A percentile compares a stretch with the other conserved stretches of the same genome.
Conservation (phyloP, 1,140 invertebrate species). For the Drosophila prosaltans region DNA sequence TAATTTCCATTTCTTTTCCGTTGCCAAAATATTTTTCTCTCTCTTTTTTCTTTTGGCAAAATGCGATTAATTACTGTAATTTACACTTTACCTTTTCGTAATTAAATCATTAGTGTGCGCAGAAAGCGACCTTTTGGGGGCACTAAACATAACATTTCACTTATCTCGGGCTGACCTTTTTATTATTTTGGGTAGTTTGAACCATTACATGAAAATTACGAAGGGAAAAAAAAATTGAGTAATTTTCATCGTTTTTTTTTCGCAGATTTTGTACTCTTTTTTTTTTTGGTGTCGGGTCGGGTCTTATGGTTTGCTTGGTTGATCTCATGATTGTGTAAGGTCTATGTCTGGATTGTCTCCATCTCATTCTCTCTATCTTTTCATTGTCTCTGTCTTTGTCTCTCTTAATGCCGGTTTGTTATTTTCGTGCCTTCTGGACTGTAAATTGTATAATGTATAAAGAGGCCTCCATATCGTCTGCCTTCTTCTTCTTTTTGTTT, state of each 20-base stretch:
- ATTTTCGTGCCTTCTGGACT: slow-evolving; percentile 73
- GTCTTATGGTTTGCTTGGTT: slow-evolving; percentile 59
- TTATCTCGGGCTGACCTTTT: slow-evolving; percentile 51
- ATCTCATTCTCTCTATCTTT: background rate
- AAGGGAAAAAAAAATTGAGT: slow-evolving; percentile 54
- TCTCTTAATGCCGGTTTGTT: slow-evolving; percentile 24
- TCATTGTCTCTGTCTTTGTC: slow-evolving; percentile 5
- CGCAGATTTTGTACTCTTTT: slow-evolving; percentile 25
- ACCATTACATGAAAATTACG: slow-evolving; percentile 45
- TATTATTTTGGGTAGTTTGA: slow-evolving; percentile 20
- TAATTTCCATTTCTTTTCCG: slow-evolving; percentile 21
- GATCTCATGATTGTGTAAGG: slow-evolving; percentile 69
- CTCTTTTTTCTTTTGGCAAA: slow-evolving; percentile 9
- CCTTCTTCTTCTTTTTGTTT: slow-evolving; percentile 26
- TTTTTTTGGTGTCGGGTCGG: slow-evolving; percentile 55
- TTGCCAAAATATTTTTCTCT: slow-evolving; percentile 8
- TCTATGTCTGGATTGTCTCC: slow-evolving; percentile 47
- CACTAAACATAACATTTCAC: slow-evolving; percentile 61
- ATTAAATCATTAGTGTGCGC: slow-evolving; percentile 72
- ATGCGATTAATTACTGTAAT: background rate
- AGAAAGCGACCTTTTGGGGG: slow-evolving; percentile 68
- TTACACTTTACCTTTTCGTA: slow-evolving; percentile 38
- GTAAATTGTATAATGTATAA: slow-evolving; percentile 56
- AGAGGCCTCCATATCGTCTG: slow-evolving; percentile 12
- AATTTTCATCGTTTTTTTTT: slow-evolving; percentile 71